These are phyloP conservation scores for Anarrhichthys ocellatus DNA, from an alignment of 2,113 vertebrate species.

Conservation along the genomic window DNA sequence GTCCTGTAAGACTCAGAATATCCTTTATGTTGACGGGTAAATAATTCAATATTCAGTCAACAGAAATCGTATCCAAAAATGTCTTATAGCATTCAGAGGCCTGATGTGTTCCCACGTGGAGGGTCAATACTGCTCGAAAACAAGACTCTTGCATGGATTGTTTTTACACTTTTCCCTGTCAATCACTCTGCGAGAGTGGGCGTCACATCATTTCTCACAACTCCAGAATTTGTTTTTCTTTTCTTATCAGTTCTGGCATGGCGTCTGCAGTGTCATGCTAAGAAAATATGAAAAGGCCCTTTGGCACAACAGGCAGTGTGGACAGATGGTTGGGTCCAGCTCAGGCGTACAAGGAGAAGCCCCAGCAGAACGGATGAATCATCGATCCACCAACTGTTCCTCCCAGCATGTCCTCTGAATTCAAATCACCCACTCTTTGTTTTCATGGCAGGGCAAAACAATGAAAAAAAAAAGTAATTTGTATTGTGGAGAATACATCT, in stretches of 20 bases:
- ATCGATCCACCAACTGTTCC: conserved; percentile 71
- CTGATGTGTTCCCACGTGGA: not conserved
- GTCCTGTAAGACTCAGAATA: not conserved
- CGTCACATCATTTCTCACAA: not conserved
- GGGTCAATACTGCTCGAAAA: not conserved
- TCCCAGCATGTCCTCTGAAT: conserved; percentile 43
- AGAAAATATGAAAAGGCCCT: conserved; percentile 56
- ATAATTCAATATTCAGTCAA: not conserved
- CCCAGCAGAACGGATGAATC: conserved; percentile 73
- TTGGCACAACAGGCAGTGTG: conserved; percentile 55
- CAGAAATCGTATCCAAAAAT: not conserved
- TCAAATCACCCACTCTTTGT: conserved; percentile 41
- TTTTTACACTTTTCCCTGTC: conserved; percentile 13
- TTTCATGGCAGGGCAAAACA: conserved; percentile 18
- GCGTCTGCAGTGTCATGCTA: conserved; percentile 53
- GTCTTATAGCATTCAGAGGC: too few relatives aligned
- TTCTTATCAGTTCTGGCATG: conserved; percentile 2
- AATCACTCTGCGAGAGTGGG: conserved; percentile 21
- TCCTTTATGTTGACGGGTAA: not conserved
- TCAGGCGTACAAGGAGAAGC: conserved; percentile 60
- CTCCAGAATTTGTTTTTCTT: not conserved
- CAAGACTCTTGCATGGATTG: not conserved
- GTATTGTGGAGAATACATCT: not conserved
- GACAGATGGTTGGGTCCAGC: conserved; percentile 69
- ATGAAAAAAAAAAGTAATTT: not conserved